A percentile compares a stretch with the other conserved stretches of the same genome.
Conservation (phyloP, 2,113 vertebrate species). For the Serilophus lunatus region DNA sequence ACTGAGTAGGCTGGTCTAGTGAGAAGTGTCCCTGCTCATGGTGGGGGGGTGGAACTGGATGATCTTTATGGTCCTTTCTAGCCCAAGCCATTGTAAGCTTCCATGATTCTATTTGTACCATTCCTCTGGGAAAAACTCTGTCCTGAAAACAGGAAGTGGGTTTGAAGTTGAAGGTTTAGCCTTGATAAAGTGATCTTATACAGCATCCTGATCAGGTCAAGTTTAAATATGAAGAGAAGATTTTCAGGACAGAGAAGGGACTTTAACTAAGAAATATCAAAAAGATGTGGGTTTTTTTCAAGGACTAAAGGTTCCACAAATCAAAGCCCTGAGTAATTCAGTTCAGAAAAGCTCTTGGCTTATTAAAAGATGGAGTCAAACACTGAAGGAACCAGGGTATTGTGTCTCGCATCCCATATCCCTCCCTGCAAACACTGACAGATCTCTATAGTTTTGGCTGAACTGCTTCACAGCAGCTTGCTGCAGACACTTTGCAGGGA, state of each 20-base stretch:
- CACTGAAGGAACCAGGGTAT: neutral
- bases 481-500: neutral
- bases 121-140: neutral
- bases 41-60: accelerated
- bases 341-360: neutral
- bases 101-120: neutral
- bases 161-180: neutral
- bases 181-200: neutral
- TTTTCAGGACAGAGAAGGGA: neutral
- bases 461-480: neutral
- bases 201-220: neutral
- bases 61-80: neutral
- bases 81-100: neutral
- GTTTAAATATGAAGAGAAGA: neutral
- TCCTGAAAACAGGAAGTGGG: neutral
- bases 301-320: neutral
- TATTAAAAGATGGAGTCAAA: neutral
- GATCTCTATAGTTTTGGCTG: neutral
- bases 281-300: neutral
- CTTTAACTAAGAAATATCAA: neutral
- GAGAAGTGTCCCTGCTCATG: neutral
- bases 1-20: neutral
- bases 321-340: neutral
- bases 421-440: neutral
- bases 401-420: neutral